Evolutionary conservation across 2,113 vertebrate species (phyloP).

Genomic region (Mustelus asterias): DNA sequence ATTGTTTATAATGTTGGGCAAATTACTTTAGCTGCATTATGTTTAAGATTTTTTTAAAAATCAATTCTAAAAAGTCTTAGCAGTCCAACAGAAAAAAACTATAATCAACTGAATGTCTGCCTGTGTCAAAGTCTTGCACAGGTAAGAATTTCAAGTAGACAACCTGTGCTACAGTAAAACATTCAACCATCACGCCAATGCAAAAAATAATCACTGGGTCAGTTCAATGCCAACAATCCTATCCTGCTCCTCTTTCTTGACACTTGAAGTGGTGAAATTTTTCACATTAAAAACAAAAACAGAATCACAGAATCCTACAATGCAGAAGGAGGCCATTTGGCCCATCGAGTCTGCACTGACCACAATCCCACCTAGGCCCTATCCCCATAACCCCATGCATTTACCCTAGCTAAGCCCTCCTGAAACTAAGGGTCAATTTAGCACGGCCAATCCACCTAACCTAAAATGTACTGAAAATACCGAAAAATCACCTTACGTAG

Average conservation of each 20-base stretch:
- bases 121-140: not conserved
- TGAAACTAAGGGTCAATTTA: no score
- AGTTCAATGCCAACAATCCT: not conserved
- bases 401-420: no score
- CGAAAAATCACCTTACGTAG: not conserved
- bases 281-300: not conserved
- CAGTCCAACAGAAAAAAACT: not conserved
- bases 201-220: not conserved
- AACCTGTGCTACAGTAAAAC: not conserved
- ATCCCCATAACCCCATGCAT: no score
- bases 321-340: no score
- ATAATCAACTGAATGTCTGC: not conserved
- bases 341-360: no score
- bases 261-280: not conserved
- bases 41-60: not conserved
- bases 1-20: not conserved
- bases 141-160: not conserved
- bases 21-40: slow-evolving; percentile 1
- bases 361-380: no score
- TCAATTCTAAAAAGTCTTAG: not conserved
- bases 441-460: no score
- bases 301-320: not conserved
- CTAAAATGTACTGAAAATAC: not conserved
- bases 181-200: not conserved
- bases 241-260: not conserved